phyloP scores from a whole-genome alignment of 2,113 vertebrate species.

The Hystrix brachyura region DNA sequence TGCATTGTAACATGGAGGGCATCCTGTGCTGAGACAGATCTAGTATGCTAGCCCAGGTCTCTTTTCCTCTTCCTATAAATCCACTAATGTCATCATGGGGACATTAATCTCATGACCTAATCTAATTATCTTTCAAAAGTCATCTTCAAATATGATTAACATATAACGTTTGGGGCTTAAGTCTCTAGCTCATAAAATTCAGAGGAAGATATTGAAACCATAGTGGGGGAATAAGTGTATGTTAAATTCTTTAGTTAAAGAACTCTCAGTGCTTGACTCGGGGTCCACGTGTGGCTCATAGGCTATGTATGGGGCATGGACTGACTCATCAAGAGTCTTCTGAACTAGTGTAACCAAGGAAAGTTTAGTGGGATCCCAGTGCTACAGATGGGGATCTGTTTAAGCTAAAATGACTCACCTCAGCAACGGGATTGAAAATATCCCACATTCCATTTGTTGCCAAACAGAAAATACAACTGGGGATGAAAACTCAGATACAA shows the following conservation, averaged over 20 bases:
- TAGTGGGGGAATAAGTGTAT: background rate
- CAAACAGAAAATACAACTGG: constrained; percentile 14
- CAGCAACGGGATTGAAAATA: constrained; percentile 14
- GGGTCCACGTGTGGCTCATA: background rate
- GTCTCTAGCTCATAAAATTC: background rate
- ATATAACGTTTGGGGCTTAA: background rate
- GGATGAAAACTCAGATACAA: background rate
- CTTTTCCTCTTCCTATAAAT: background rate
- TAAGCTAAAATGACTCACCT: constrained; percentile 16
- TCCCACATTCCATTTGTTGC: background rate
- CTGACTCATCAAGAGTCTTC: background rate
- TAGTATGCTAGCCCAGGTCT: background rate
- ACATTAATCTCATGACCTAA: background rate
- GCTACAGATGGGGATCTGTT: background rate
- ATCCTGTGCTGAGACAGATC: background rate
- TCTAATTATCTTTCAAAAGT: background rate
- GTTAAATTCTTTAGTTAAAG: background rate
- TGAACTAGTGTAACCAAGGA: background rate
- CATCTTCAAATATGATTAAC: background rate
- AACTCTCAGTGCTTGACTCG: background rate
- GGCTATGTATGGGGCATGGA: background rate
- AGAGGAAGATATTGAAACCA: background rate
- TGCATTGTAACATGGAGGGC: background rate
- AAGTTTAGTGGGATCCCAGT: background rate
- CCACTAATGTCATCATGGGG: too few relatives aligned